Conservation (phyloP, 1,140 invertebrate species). For the Drosophila dunni region DNA sequence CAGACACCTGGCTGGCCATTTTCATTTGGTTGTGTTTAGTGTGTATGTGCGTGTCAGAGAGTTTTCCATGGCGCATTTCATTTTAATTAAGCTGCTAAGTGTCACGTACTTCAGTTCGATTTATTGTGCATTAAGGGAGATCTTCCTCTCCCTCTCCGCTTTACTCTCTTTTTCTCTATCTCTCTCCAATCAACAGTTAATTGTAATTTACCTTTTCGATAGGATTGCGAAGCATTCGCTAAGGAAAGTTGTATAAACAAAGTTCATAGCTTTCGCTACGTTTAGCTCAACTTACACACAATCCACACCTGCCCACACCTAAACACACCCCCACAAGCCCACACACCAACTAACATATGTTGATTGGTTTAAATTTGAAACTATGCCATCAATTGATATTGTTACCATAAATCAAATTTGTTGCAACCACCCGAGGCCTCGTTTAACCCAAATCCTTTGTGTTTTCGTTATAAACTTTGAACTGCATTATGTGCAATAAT, state of each 20-base stretch:
- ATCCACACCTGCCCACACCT: conserved; percentile 15
- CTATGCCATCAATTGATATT: conserved; percentile 60
- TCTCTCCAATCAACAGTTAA: conserved; percentile 30
- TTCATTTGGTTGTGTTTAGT: conserved; percentile 9
- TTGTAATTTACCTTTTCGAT: conserved; percentile 49
- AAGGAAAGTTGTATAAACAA: conserved; percentile 19
- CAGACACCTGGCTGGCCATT: conserved; percentile 21
- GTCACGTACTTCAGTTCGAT: conserved; percentile 71
- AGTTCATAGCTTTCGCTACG: conserved; percentile 24
- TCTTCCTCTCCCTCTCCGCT: not conserved
- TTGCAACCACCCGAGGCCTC: conserved; percentile 44
- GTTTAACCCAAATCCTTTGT: conserved; percentile 45
- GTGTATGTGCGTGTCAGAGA: conserved; percentile 15
- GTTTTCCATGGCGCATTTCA: conserved; percentile 66
- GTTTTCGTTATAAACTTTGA: conserved; percentile 59
- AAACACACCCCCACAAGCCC: conserved; percentile 13
- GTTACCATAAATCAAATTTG: conserved; percentile 44
- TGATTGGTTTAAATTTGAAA: conserved; percentile 39
- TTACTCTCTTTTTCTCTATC: not conserved
- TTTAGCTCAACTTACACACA: conserved; percentile 41
- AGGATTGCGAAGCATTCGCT: not conserved
- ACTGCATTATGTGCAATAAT: conserved; percentile 68
- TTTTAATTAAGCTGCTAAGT: conserved; percentile 77
- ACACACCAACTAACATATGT: conserved; percentile 20
- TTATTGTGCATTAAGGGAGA: conserved; percentile 61